phyloP scores from a whole-genome alignment of 35 echinoderm and acorn worm species.

The Strongylocentrotus purpuratus region DNA sequence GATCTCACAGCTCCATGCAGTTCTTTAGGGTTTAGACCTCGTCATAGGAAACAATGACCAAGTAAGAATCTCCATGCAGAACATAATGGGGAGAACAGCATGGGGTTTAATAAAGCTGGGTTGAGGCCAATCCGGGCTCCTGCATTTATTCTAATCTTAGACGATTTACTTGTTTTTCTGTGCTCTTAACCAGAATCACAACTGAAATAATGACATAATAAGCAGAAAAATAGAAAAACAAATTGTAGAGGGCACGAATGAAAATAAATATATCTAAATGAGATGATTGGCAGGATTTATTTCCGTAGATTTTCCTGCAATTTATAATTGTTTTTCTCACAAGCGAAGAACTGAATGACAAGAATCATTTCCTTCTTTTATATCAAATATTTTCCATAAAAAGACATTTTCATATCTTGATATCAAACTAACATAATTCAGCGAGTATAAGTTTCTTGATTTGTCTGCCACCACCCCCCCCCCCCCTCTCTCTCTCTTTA shows the following conservation, averaged over 20 bases:
- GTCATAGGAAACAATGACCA: not conserved
- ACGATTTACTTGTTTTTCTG: not conserved
- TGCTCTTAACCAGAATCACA: not conserved
- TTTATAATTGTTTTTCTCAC: not conserved
- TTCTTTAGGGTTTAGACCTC: not conserved
- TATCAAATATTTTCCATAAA: not conserved
- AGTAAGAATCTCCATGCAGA: not conserved
- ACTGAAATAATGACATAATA: not conserved
- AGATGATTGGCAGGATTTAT: constrained; percentile 2
- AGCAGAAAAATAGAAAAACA: constrained; percentile 1
- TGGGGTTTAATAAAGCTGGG: not conserved
- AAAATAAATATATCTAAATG: not conserved
- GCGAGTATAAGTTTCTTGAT: not conserved
- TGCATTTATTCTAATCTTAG: not conserved
- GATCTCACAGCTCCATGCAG: not conserved
- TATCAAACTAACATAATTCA: too few species aligned
- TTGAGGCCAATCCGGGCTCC: not conserved
- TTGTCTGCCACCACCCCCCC: not conserved
- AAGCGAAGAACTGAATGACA: not conserved
- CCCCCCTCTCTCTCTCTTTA: not conserved
- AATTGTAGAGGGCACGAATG: not conserved
- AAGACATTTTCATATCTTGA: too few species aligned
- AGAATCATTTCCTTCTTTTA: not conserved
- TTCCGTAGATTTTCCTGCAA: not conserved
- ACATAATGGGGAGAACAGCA: not conserved